Evolutionary conservation across 2,797 vertebrate species (phyloP), one percentile per base, ranked within the genome.

Genomic region (Sebastes trivittatus): DNA sequence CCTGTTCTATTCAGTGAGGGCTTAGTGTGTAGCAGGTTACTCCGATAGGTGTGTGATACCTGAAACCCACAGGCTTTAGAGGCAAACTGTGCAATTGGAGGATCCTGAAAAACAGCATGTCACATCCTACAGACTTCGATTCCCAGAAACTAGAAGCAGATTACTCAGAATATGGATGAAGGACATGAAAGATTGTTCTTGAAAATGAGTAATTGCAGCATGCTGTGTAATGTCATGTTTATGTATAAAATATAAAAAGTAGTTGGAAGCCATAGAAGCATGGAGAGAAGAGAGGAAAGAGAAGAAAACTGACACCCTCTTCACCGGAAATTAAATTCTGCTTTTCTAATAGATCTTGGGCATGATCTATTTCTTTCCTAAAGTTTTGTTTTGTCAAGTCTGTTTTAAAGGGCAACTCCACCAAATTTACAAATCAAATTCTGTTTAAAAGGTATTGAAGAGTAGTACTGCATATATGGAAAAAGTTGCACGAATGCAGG

Each of bases 21-120:
- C 84, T 93, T 91, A 91, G 80, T 58, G 68, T 88, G 87, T 79
- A 78, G 79, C 87, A 86, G 85, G 75, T 83, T 84, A 32, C 55
- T 75, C 49, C 29, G 49, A 80, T 32, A 88, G 81, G 78, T 84
- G 89, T 75, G 81, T 75, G 75, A 84, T 85, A 89, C 70, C 72
- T 79, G 85, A 92, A 90, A 86, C 78, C 72, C 34, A 2, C 52
- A 27, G 65, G 73, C 70, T 87, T 89, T 56, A 60, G 25, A 66
- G 54, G 27, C 16, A 75, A 63, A 89, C 36, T 59, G 61, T 80
- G 66, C 69, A 72, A 78, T 87, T 7, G 38, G 72, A 80, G 61
- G 77, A 81, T 89, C 75, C 32, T 63, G 77, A 83, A 82, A 83
- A 76, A 78, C 80, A 49, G 55, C 81, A 71, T 64, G 62, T 82